Evolutionary conservation across 2,797 vertebrate species (phyloP).

Genomic region (Nyctalus aviator): DNA sequence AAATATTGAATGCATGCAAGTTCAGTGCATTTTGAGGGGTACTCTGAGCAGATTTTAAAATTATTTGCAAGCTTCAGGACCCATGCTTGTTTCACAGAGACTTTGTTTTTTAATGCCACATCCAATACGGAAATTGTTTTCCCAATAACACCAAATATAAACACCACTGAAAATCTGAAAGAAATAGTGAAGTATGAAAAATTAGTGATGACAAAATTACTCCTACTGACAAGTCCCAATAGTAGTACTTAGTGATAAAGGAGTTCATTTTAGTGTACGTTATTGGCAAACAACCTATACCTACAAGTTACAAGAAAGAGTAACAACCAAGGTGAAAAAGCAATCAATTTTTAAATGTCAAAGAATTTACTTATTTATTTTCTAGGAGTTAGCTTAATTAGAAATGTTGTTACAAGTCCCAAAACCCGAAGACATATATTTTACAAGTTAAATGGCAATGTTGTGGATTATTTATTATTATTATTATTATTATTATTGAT

Average conservation of each 20-base stretch:
- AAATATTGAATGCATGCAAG: neutral
- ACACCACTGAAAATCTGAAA: slow-evolving; percentile 23
- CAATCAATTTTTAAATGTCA: slow-evolving; percentile 40
- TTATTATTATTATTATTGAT: no score
- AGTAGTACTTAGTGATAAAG: neutral
- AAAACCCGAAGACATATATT: neutral
- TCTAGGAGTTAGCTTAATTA: slow-evolving; percentile 46
- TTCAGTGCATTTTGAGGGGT: neutral
- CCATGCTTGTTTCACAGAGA: neutral
- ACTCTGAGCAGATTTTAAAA: slow-evolving; percentile 11
- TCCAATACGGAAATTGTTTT: neutral
- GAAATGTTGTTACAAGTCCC: slow-evolving; percentile 26
- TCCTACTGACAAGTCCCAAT: neutral
- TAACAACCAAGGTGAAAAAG: slow-evolving; percentile 40
- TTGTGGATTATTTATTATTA: neutral
- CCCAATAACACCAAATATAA: neutral
- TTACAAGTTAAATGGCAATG: slow-evolving; percentile 29
- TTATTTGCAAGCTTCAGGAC: neutral
- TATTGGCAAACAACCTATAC: neutral
- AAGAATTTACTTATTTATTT: slow-evolving; percentile 50
- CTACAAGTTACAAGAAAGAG: slow-evolving; percentile 11
- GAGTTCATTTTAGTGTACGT: neutral
- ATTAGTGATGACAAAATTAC: slow-evolving; percentile 33
- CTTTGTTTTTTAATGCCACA: neutral
- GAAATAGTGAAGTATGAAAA: slow-evolving; percentile 13